Conservation (phyloP, 2,113 vertebrate species). For the Ceratotherium simum region DNA sequence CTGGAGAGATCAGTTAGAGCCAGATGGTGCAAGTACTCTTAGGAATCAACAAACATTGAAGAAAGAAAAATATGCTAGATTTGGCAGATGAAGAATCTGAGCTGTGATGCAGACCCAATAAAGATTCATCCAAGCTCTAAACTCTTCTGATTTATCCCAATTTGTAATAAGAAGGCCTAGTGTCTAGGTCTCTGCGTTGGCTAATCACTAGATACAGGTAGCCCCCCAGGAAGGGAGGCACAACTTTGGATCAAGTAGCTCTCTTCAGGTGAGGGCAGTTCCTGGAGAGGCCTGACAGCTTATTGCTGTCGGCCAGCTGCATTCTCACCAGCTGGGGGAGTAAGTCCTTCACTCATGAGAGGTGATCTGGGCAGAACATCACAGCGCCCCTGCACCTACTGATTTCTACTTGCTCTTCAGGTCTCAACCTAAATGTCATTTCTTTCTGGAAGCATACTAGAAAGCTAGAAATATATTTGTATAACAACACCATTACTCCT, state of each 20-base stretch:
- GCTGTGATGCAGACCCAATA: not conserved
- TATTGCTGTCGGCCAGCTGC: not conserved
- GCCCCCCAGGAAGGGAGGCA: not conserved
- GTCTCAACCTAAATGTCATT: not conserved
- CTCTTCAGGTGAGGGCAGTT: not conserved
- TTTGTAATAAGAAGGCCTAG: not conserved
- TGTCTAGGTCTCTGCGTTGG: not conserved
- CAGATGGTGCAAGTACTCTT: not conserved
- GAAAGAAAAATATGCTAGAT: not conserved
- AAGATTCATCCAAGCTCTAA: not conserved
- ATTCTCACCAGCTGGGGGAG: not conserved
- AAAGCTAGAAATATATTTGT: not conserved
- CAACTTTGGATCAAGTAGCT: not conserved
- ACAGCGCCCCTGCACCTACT: not conserved
- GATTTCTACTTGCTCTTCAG: not conserved
- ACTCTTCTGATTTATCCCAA: not conserved
- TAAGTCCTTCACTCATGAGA: not conserved
- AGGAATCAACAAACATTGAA: not conserved
- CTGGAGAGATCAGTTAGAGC: not conserved
- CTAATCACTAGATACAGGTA: not conserved
- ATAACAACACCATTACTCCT: not conserved
- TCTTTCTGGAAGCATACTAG: not conserved
- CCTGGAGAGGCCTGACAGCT: not conserved
- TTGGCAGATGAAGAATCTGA: not conserved
- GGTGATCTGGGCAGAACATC: not conserved